These are phyloP conservation scores for Fragariocoptes setiger DNA, from an alignment of 1,140 invertebrate species.

Conservation along the genomic window DNA sequence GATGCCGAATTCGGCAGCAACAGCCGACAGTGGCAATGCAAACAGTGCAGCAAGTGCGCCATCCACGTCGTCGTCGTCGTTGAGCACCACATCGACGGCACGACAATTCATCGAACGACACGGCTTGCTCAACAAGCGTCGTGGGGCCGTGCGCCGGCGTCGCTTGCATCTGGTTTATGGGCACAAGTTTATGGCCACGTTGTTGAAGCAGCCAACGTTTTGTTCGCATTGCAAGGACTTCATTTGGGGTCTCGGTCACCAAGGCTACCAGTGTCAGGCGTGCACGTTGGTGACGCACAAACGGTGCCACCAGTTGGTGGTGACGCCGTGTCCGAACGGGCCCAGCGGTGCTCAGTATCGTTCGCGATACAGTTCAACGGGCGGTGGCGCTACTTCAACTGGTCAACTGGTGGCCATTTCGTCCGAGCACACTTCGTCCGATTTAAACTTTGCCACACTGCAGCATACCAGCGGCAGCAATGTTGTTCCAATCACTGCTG, in stretches of 20 bases:
- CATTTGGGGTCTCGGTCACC: constrained; percentile 93
- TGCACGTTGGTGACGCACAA: constrained; percentile 95
- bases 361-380: too few relatives aligned
- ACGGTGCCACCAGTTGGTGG: constrained; percentile 65
- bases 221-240: constrained; percentile 50
- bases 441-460: too few relatives aligned
- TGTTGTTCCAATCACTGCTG: too few relatives aligned
- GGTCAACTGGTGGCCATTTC: too few relatives aligned
- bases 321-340: constrained; percentile 80
- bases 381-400: too few relatives aligned
- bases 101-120: constrained; percentile 70
- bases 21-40: too few relatives aligned
- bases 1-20: too few relatives aligned
- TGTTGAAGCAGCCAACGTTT: constrained; percentile 89
- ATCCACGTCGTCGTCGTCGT: too few relatives aligned
- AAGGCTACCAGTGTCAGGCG: constrained; percentile 99
- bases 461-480: too few relatives aligned
- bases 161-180: constrained; percentile 86
- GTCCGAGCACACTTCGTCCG: too few relatives aligned
- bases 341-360: constrained; percentile 24
- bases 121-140: constrained; percentile 47
- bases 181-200: constrained; percentile 99
- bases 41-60: too few relatives aligned
- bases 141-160: constrained; percentile 72
- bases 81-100: too few relatives aligned